A percentile compares a stretch with the other conserved stretches of the same genome.
Evolutionary conservation across 1,140 invertebrate genomes (phyloP).

Genomic region (Kradibia gibbosae): DNA sequence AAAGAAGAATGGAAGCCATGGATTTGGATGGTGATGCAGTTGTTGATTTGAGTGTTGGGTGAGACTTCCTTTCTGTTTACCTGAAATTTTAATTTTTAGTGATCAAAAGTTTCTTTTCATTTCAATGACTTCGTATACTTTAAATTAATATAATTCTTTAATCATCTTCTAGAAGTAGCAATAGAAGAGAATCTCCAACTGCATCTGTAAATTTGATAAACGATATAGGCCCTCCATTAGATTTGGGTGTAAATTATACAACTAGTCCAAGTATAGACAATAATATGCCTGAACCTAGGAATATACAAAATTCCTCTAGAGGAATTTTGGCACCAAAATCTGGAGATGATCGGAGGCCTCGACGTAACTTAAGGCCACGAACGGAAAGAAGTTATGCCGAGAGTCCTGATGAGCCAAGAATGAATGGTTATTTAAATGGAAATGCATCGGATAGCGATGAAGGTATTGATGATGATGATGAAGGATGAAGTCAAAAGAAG

Average conservation of each 20-base stretch:
- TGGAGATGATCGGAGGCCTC: conserved; percentile 70
- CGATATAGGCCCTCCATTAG: conserved; percentile 62
- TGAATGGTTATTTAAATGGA: conserved; percentile 75
- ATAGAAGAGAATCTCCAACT: conserved; percentile 65
- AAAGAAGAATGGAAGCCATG: conserved; percentile 76
- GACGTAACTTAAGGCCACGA: conserved; percentile 83
- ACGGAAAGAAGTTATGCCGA: conserved; percentile 87
- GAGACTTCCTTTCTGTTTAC: conserved; percentile 33
- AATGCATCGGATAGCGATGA: conserved; percentile 70
- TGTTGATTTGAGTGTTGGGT: conserved; percentile 85
- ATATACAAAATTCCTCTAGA: conserved; percentile 69
- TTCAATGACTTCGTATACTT: too few relatives aligned
- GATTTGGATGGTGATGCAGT: conserved; percentile 78
- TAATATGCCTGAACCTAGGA: conserved; percentile 66
- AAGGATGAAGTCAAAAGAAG: neutral
- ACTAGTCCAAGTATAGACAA: conserved; percentile 61
- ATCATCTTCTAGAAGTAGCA: conserved; percentile 61
- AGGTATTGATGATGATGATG: conserved; percentile 55
- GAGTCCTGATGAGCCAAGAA: conserved; percentile 76
- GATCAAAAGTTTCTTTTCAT: too few relatives aligned
- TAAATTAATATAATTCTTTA: too few relatives aligned
- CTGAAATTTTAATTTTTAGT: neutral
- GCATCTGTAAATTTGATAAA: conserved; percentile 52
- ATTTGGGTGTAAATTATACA: conserved; percentile 66
- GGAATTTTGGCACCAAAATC: conserved; percentile 70